These are phyloP conservation scores for Sinocyclocheilus grahami DNA, from an alignment of 2,113 vertebrate genomes.

Conservation along the genomic window DNA sequence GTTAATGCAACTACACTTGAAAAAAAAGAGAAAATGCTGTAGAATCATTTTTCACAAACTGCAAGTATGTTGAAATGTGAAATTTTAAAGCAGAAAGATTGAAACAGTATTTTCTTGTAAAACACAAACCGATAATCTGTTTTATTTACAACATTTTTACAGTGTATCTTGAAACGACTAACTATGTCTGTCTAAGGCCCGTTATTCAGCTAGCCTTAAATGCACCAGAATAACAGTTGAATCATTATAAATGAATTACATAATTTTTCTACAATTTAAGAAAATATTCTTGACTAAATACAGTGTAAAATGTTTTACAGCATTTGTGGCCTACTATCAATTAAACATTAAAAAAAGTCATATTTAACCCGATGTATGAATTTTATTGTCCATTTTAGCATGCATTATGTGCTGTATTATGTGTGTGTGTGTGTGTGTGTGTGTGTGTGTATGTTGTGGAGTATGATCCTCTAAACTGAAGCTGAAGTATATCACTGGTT, in stretches of 20 bases:
- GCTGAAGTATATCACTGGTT: conserved; percentile 26
- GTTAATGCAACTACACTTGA: no score
- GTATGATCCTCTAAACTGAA: conserved; percentile 19
- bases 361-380: background rate
- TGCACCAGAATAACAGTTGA: background rate
- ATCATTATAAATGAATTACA: background rate
- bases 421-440: conserved; percentile 10
- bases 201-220: background rate
- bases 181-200: background rate
- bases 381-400: background rate
- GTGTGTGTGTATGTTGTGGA: conserved; percentile 10
- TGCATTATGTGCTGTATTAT: no score
- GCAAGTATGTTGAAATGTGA: no score
- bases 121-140: no score
- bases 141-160: no score
- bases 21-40: no score
- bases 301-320: background rate
- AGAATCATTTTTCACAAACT: no score
- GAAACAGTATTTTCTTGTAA: no score
- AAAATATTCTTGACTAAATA: background rate
- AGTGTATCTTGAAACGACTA: background rate
- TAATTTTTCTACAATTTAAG: background rate
- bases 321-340: background rate
- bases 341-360: background rate
- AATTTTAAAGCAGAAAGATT: no score